A percentile compares a stretch with the other conserved stretches of the same genome.
These are phyloP conservation scores for Pelochelys cantorii DNA, from an alignment of 2,797 vertebrate genomes.

Conservation along the genomic window DNA sequence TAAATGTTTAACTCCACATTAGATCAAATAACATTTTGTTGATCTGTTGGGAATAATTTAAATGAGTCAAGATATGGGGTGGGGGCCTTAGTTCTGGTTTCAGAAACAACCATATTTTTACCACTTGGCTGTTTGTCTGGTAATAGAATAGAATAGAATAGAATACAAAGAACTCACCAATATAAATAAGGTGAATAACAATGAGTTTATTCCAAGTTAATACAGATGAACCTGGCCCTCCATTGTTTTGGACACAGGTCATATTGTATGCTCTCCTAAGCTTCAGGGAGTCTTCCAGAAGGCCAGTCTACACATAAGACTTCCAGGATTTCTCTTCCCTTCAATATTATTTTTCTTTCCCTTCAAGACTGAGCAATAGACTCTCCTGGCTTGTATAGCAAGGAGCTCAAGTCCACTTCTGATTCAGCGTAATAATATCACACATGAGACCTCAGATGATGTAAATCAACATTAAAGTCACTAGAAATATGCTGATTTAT, in stretches of 20 bases:
- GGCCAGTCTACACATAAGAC: not conserved
- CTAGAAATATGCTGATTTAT: not conserved
- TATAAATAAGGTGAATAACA: not conserved
- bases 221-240: not conserved
- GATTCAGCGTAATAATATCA: not conserved
- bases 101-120: not conserved
- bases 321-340: not conserved
- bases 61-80: not conserved
- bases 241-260: not conserved
- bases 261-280: not conserved
- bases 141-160: not conserved
- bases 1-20: not conserved
- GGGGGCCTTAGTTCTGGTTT: not conserved
- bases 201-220: not conserved
- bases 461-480: not conserved
- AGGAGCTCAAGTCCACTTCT: not conserved
- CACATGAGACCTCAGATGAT: fast-evolving
- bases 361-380: not conserved
- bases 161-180: not conserved
- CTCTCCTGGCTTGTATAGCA: not conserved
- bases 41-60: not conserved
- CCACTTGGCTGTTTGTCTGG: not conserved
- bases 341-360: not conserved
- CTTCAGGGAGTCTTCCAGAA: not conserved
- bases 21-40: not conserved